Conservation (phyloP, 2,888 invertebrate species). For the Ophion ellenae region DNA sequence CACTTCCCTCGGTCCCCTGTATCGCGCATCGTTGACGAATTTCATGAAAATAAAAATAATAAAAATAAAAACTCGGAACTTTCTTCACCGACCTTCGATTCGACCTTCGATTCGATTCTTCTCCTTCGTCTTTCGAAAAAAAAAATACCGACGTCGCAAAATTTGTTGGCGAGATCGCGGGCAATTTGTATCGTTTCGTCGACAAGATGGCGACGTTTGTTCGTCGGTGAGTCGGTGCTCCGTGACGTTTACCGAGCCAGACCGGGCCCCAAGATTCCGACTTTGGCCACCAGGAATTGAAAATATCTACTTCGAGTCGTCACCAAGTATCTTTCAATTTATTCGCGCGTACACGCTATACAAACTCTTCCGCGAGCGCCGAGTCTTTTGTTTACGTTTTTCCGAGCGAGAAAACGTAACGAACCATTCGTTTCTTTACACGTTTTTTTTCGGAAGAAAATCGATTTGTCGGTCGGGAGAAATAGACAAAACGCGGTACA, state of each 20-base stretch:
- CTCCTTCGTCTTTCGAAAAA: no score
- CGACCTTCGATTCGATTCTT: no score
- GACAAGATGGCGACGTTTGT: not conserved
- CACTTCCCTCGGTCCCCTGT: no score
- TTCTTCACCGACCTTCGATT: no score
- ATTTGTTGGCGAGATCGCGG: not conserved
- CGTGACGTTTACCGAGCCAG: not conserved
- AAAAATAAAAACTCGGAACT: no score
- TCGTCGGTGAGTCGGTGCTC: not conserved
- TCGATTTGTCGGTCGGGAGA: not conserved
- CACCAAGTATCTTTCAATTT: not conserved
- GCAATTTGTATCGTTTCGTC: not conserved
- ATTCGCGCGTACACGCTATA: not conserved
- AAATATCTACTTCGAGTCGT: not conserved
- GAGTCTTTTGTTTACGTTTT: not conserved
- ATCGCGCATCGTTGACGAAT: no score
- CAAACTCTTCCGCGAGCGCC: no score
- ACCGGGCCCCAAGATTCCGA: not conserved
- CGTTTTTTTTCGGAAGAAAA: not conserved
- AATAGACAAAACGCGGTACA: not conserved
- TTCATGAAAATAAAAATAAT: no score
- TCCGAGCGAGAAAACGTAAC: no score
- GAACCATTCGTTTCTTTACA: not conserved
- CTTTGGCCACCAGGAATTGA: not conserved
- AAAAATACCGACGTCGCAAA: no score